Evolutionary conservation across 1,140 invertebrate species (phyloP).

Genomic region (Himalopsyche phryganea): DNA sequence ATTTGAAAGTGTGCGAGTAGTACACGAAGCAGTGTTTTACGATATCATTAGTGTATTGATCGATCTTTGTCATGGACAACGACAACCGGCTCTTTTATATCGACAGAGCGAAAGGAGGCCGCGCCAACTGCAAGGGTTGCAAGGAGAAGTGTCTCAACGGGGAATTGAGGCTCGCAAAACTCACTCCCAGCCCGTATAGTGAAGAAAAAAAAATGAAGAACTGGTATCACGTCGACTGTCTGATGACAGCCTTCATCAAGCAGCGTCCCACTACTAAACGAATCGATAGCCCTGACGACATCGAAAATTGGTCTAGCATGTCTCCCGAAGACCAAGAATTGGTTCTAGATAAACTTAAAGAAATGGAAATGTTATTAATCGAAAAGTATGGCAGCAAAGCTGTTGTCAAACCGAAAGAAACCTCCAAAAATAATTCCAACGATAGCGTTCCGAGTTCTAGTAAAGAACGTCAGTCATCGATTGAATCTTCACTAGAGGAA

Average conservation of each 20-base stretch:
- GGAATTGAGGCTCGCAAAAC: conserved; percentile 68
- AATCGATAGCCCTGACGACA: conserved; percentile 74
- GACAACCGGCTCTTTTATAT: conserved; percentile 61
- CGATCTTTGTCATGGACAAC: not conserved
- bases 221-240: conserved; percentile 78
- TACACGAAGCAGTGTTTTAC: too few species aligned
- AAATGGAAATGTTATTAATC: conserved; percentile 54
- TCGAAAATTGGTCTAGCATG: conserved; percentile 72
- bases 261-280: conserved; percentile 78
- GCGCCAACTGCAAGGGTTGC: conserved; percentile 84
- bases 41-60: too few species aligned
- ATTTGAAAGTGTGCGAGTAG: too few species aligned
- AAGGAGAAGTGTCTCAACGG: conserved; percentile 75
- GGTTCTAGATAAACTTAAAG: conserved; percentile 59
- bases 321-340: conserved; percentile 63
- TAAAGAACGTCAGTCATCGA: not conserved
- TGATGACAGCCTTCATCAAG: conserved; percentile 75
- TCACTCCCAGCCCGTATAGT: conserved; percentile 74
- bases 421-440: not conserved
- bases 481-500: conserved; percentile 50
- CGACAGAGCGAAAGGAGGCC: conserved; percentile 74
- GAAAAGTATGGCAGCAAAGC: conserved; percentile 52
- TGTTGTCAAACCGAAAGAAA: conserved; percentile 20
- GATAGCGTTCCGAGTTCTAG: not conserved
- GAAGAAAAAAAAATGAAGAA: conserved; percentile 79